phyloP scores from a whole-genome alignment of 2,113 vertebrate genomes.

The Synchiropus splendidus region DNA sequence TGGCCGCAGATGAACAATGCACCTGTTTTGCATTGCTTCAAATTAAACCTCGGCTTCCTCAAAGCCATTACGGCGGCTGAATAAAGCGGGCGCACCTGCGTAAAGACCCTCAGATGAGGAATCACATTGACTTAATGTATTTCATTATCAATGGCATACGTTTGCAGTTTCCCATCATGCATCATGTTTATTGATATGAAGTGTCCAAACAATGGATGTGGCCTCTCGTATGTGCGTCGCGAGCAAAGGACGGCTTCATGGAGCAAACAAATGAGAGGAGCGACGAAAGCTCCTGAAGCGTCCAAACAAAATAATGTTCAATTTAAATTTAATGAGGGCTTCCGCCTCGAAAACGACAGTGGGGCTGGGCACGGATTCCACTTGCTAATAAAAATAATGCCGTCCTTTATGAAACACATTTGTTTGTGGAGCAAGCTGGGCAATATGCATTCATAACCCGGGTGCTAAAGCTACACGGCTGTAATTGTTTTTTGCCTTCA shows the following conservation, averaged over 20 bases:
- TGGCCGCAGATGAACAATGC: slow-evolving; percentile 5
- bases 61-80: neutral
- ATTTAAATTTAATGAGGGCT: slow-evolving; percentile 69
- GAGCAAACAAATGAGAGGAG: slow-evolving; percentile 51
- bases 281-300: slow-evolving; percentile 42
- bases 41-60: slow-evolving; percentile 1
- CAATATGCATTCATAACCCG: slow-evolving; percentile 24
- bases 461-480: too few species aligned
- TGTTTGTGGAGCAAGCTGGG: slow-evolving; percentile 20
- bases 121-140: slow-evolving; percentile 24
- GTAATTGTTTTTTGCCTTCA: too few species aligned
- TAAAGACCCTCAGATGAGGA: slow-evolving; percentile 17
- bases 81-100: slow-evolving; percentile 13
- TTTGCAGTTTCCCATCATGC: slow-evolving; percentile 39
- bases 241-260: slow-evolving; percentile 49
- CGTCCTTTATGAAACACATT: slow-evolving; percentile 57
- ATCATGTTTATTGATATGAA: slow-evolving; percentile 37
- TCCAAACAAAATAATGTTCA: slow-evolving; percentile 65
- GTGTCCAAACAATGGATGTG: slow-evolving; percentile 34
- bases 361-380: slow-evolving; percentile 42
- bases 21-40: slow-evolving; percentile 2
- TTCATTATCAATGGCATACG: slow-evolving; percentile 28
- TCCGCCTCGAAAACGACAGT: slow-evolving; percentile 44
- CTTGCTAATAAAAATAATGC: slow-evolving; percentile 66
- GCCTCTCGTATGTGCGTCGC: slow-evolving; percentile 24